These are phyloP conservation scores for Sebastes steindachneri DNA, from an alignment of 2,797 vertebrate species.

Conservation along the genomic window DNA sequence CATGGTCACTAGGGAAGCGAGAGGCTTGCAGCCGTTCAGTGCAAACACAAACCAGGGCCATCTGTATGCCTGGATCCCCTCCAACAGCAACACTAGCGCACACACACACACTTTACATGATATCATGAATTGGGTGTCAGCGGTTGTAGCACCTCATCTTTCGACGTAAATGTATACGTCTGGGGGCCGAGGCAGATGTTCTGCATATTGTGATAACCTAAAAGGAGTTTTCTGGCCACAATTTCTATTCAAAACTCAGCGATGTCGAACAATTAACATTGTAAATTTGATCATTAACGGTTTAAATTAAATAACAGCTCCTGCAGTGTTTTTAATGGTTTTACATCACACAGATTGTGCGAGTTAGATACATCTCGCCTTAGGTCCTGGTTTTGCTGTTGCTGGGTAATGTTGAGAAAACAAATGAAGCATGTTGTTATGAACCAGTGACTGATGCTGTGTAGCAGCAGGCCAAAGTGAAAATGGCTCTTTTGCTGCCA, in stretches of 20 bases:
- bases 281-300: conserved; percentile 1
- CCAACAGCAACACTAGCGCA: conserved; percentile 75
- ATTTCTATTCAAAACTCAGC: conserved; percentile 2
- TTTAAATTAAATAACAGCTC: conserved; percentile 4
- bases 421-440: conserved; percentile 68
- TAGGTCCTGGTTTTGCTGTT: conserved; percentile 49
- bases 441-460: conserved; percentile 67
- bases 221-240: conserved; percentile 23
- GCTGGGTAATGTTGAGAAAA: conserved; percentile 65
- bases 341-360: conserved; percentile 29
- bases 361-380: conserved; percentile 23
- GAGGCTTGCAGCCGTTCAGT: conserved; percentile 73
- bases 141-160: conserved; percentile 71
- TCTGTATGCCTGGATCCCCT: conserved; percentile 78
- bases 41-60: conserved; percentile 82
- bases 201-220: conserved; percentile 15
- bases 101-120: conserved; percentile 58
- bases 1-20: conserved; percentile 72
- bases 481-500: conserved; percentile 68
- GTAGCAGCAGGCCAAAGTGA: conserved; percentile 69
- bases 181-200: conserved; percentile 66
- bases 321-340: conserved; percentile 10
- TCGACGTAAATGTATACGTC: conserved; percentile 54
- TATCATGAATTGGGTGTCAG: conserved; percentile 73
- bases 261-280: conserved; percentile 3